A percentile compares a stretch with the other conserved stretches of the same genome.
Conservation (phyloP, 2,797 vertebrate genomes). For the Muscicapa striata region DNA sequence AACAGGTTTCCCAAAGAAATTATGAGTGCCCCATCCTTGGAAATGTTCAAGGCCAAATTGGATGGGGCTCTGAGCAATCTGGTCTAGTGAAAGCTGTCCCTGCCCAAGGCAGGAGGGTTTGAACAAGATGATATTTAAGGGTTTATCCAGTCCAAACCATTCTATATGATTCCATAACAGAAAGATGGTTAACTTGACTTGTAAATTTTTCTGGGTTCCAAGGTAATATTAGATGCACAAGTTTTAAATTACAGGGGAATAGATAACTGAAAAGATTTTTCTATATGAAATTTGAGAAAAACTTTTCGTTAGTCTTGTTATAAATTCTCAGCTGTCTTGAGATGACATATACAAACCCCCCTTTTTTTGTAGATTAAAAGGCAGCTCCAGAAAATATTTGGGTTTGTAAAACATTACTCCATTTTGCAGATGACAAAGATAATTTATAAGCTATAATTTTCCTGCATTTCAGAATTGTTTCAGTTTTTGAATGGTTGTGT, state of each 20-base stretch:
- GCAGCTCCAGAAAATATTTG: neutral
- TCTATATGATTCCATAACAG: neutral
- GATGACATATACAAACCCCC: neutral
- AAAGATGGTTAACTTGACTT: neutral
- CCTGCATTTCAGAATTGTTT: neutral
- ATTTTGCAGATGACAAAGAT: neutral
- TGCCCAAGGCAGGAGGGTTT: neutral
- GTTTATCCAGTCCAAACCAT: neutral
- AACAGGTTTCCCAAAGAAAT: neutral
- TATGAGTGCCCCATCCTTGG: neutral
- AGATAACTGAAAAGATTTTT: neutral
- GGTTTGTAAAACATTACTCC: neutral
- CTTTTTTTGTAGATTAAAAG: neutral
- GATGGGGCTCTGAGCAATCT: neutral
- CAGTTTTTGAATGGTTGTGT: neutral
- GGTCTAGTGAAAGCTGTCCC: neutral
- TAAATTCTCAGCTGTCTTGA: neutral
- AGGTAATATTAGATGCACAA: neutral
- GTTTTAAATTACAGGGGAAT: neutral
- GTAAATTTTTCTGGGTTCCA: neutral
- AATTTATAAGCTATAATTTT: neutral
- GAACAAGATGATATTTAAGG: neutral
- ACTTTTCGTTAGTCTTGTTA: neutral
- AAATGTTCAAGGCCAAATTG: neutral
- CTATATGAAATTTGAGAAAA: neutral